These are phyloP conservation scores for Leptobrachium ailaonicum DNA, from an alignment of 2,113 vertebrate species.

Conservation along the genomic window DNA sequence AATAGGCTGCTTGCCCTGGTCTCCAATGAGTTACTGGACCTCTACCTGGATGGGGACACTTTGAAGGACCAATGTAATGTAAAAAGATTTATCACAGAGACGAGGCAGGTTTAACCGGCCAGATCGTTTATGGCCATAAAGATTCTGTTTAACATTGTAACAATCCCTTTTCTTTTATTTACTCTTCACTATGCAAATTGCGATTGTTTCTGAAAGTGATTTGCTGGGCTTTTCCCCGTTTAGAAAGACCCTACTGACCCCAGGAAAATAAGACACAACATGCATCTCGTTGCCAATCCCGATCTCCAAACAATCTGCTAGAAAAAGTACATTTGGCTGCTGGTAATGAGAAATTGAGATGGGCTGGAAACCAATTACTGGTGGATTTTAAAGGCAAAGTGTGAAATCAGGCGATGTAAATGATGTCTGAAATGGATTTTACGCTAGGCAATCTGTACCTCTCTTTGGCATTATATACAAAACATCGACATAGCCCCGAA, in stretches of 20 bases:
- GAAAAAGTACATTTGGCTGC: conserved; percentile 40
- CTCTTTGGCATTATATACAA: too few relatives aligned
- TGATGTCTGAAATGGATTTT: background rate
- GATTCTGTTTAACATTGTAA: background rate
- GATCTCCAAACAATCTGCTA: conserved; percentile 21
- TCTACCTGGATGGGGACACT: too few relatives aligned
- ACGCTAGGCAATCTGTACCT: too few relatives aligned
- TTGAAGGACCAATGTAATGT: too few relatives aligned
- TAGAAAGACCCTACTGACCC: conserved; percentile 25
- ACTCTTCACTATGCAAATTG: conserved; percentile 18
- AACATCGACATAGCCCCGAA: too few relatives aligned
- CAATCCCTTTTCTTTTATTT: background rate
- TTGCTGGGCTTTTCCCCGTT: conserved; percentile 8
- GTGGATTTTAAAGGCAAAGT: background rate
- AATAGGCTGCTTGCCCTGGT: too few relatives aligned
- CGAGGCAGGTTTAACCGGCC: too few relatives aligned
- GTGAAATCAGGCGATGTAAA: background rate
- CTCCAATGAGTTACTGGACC: too few relatives aligned
- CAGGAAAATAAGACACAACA: conserved; percentile 35
- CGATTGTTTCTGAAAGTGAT: conserved; percentile 16
- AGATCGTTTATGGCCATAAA: background rate
- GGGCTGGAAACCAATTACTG: conserved; percentile 39
- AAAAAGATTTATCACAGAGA: too few relatives aligned
- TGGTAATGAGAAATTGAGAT: conserved; percentile 38
- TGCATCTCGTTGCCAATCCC: conserved; percentile 11